phyloP scores from a whole-genome alignment of 2,888 invertebrate species.

The Tanytarsus gracilentus region DNA sequence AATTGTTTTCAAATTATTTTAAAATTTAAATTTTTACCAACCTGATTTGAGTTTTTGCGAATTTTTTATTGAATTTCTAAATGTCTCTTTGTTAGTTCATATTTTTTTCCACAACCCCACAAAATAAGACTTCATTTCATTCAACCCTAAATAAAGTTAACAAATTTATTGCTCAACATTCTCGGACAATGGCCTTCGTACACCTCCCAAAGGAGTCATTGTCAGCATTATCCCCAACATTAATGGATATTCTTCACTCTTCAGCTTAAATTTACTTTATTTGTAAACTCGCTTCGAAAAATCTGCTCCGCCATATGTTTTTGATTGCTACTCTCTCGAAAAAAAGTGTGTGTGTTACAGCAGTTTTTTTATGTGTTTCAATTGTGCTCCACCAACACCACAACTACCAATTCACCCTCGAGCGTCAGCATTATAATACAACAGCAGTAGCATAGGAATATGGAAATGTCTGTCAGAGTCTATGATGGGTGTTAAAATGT shows the following conservation, averaged over 20 bases:
- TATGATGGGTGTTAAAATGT: conserved; percentile 14
- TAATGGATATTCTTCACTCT: too few relatives aligned
- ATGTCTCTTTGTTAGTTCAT: not conserved
- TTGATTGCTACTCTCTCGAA: conserved; percentile 16
- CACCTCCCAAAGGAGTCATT: not conserved
- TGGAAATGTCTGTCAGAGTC: conserved; percentile 11
- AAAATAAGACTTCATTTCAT: not conserved
- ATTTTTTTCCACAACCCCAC: not conserved
- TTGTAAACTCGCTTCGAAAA: too few relatives aligned
- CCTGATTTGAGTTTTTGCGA: too few relatives aligned
- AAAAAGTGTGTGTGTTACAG: not conserved
- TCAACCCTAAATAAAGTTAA: not conserved
- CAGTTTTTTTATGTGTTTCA: too few relatives aligned
- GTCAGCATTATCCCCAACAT: not conserved
- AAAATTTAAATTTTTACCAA: not conserved
- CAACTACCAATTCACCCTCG: too few relatives aligned
- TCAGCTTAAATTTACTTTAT: too few relatives aligned
- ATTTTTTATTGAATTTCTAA: not conserved
- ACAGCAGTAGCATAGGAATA: not conserved
- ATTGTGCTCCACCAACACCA: too few relatives aligned
- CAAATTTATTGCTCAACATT: not conserved
- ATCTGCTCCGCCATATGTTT: conserved; percentile 18
- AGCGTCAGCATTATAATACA: too few relatives aligned
- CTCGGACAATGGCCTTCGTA: too few relatives aligned
- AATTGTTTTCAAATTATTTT: not conserved